Conservation (phyloP, 2,113 vertebrate genomes). For the Oriolus oriolus region DNA sequence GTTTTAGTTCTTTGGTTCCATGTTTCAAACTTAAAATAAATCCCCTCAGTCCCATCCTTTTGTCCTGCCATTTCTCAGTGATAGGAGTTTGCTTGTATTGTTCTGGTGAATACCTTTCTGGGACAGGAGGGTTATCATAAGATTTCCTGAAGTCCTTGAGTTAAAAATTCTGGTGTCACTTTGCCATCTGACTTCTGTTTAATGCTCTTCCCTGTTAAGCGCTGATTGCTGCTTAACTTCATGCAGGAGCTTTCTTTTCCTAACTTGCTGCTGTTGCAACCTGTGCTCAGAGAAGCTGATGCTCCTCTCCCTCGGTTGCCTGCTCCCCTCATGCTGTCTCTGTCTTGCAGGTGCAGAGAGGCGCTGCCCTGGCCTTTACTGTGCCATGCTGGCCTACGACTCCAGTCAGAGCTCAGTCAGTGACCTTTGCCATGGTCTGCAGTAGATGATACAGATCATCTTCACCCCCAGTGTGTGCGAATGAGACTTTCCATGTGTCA, state of each 20-base stretch:
- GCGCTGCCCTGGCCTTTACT: background rate
- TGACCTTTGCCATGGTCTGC: accelerated
- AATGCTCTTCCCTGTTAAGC: background rate
- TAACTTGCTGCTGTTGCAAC: accelerated
- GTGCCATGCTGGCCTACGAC: accelerated
- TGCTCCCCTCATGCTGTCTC: background rate
- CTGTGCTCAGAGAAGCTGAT: background rate
- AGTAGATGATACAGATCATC: background rate
- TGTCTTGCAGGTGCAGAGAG: background rate
- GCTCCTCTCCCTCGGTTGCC: background rate
- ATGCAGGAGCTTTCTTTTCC: background rate
- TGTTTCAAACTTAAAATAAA: background rate
- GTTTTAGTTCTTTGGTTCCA: background rate
- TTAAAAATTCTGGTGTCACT: background rate
- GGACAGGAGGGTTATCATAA: background rate
- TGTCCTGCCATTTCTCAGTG: background rate
- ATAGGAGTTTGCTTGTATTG: background rate
- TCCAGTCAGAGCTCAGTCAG: background rate
- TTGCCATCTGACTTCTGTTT: background rate
- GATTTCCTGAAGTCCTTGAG: background rate
- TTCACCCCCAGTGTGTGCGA: background rate
- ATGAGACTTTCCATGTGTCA: background rate
- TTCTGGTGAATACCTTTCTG: background rate
- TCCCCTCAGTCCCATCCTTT: background rate
- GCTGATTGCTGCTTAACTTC: background rate